Percentiles rank a stretch among this genome's conserved stretches.
These are phyloP conservation scores for Eupsilia transversa DNA, from an alignment of 2,888 invertebrate genomes.

Conservation along the genomic window DNA sequence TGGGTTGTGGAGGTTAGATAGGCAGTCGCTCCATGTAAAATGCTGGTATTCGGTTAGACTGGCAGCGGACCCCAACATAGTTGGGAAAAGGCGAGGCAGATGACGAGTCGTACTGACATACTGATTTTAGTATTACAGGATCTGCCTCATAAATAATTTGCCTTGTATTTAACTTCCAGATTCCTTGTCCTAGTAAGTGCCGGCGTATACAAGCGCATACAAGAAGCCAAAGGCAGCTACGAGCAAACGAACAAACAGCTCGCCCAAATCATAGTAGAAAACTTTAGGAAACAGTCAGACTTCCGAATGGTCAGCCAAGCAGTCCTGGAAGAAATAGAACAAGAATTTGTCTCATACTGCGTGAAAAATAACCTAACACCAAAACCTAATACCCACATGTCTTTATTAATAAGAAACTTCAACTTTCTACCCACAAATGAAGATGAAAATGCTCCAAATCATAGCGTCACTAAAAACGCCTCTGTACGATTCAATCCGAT, in stretches of 20 bases:
- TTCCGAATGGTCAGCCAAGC: slow-evolving; percentile 96
- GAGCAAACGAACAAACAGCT: slow-evolving; percentile 96
- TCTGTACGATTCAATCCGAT: slow-evolving; percentile 92
- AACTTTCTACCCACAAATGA: slow-evolving; percentile 93
- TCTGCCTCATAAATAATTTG: too few relatives aligned
- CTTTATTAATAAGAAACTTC: slow-evolving; percentile 96
- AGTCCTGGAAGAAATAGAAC: slow-evolving; percentile 95
- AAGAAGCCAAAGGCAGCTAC: slow-evolving; percentile 93
- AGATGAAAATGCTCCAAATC: slow-evolving; percentile 67
- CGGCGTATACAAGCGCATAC: slow-evolving; percentile 95
- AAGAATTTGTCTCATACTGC: slow-evolving; percentile 95
- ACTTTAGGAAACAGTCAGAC: slow-evolving; percentile 95
- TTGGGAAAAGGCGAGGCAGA: too few relatives aligned
- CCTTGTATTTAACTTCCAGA: slow-evolving; percentile 65
- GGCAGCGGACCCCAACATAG: too few relatives aligned
- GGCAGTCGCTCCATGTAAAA: too few relatives aligned
- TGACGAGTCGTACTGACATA: too few relatives aligned
- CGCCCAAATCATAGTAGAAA: slow-evolving; percentile 94
- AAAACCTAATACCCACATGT: slow-evolving; percentile 95
- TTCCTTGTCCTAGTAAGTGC: slow-evolving; percentile 96
- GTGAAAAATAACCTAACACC: slow-evolving; percentile 89
- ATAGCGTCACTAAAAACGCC: slow-evolving; percentile 84
- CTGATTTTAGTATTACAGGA: too few relatives aligned
- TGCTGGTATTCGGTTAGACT: too few relatives aligned
- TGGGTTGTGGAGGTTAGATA: too few relatives aligned